Evolutionary conservation across 2,113 vertebrate species (phyloP), one percentile per base, ranked within the genome.

Genomic region (Mellivora capensis): DNA sequence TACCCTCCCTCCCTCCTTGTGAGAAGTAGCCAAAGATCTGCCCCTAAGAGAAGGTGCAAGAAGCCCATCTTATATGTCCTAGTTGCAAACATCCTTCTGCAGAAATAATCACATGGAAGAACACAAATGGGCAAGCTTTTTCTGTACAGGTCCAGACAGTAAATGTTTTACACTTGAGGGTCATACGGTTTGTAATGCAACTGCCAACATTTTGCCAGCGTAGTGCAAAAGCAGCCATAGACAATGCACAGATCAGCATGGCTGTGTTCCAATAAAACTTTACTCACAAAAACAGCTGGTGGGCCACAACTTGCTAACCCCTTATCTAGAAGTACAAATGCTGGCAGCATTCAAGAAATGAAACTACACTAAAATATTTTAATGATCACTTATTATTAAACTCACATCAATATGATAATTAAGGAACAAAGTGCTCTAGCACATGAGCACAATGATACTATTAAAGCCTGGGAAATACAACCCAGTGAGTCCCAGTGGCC

Each of bases 321-420:
- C 34, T 96, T 86, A 67, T 74, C 37, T 61, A 67, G 17, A 57
- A 91, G 18, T 27, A 25, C 34, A 83, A 92, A 86, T 52, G 72
- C 39, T 74, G n/a, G 29, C 7, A 89, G 49, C 6, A 87, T 20
- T 64, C 34, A 20, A 72, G 17, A 95, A 95, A 47, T 67, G n/a
- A 4, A 92, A 69, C 25, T 83, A 42, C 59, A 83, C 31, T 74
- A 88, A 95, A 93, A 91, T 86, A 71, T 79, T 86, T 93, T 82
- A 88, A 91, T 83, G 57, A 59, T 87, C 47, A 74, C 21, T 94
- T 12, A 44, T 61, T 97, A 79, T 89, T 44, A 98, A 87, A 91
- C 64, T 91, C 52, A 80, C 8, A 54, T 10, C 20, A 44, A 69
- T 77, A 86, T 62, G 14, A 72, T 67, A 49, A 95, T 18, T 67